These are phyloP conservation scores for Druon quercuslanigerum DNA, from an alignment of 1,140 invertebrate genomes.

Conservation along the genomic window DNA sequence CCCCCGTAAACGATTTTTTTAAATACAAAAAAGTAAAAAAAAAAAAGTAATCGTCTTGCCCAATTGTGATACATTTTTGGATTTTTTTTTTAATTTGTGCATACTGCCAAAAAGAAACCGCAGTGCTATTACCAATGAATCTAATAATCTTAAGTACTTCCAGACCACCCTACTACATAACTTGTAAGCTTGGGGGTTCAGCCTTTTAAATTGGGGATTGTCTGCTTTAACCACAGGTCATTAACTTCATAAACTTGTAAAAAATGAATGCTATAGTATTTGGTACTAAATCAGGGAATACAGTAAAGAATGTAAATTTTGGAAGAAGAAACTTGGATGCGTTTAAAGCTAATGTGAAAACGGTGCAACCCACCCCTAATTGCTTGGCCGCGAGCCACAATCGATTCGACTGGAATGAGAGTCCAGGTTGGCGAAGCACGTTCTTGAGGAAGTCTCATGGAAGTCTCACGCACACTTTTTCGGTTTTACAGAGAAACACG, in stretches of 20 bases:
- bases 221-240: background rate
- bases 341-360: background rate
- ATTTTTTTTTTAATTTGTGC: too few species aligned
- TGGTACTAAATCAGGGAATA: background rate
- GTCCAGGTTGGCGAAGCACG: background rate
- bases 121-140: too few species aligned
- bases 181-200: too few species aligned
- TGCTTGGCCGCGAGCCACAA: conserved; percentile 26
- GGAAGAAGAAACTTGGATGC: background rate
- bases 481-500: background rate
- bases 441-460: background rate
- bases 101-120: too few species aligned
- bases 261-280: background rate
- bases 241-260: background rate
- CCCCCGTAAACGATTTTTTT: too few species aligned
- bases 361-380: conserved; percentile 20
- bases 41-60: too few species aligned
- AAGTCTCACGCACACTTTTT: background rate
- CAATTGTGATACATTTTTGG: too few species aligned
- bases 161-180: too few species aligned
- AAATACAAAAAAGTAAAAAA: too few species aligned
- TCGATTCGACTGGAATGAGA: conserved; percentile 22
- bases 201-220: too few species aligned
- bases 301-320: conserved; percentile 10
- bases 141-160: too few species aligned